Percentiles rank a stretch among this genome's conserved stretches.
phyloP scores from a whole-genome alignment of 2,888 invertebrate species.

The Parelbella ahira region DNA sequence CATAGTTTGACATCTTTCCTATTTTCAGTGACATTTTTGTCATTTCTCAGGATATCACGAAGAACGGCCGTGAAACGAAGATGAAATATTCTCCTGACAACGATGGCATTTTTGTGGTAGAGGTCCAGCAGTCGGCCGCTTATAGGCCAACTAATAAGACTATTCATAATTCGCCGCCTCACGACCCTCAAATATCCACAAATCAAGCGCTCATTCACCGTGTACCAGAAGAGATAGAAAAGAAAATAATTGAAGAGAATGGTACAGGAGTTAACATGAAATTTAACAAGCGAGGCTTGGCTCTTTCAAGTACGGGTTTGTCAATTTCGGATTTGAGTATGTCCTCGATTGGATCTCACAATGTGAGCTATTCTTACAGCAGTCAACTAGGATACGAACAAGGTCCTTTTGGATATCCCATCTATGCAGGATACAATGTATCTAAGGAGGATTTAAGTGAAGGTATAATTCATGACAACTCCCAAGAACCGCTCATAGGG shows the following conservation, averaged over 20 bases:
- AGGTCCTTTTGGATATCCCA: constrained; percentile 85
- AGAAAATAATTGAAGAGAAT: constrained; percentile 53
- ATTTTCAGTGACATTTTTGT: too few relatives aligned
- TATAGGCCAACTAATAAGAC: constrained; percentile 61
- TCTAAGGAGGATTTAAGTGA: constrained; percentile 56
- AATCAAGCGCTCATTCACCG: constrained; percentile 71
- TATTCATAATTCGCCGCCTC: constrained; percentile 52
- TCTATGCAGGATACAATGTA: constrained; percentile 81
- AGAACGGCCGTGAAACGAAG: constrained; percentile 86
- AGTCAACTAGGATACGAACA: constrained; percentile 89
- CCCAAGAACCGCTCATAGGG: constrained; percentile 71
- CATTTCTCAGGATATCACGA: constrained; percentile 84
- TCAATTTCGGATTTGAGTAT: constrained; percentile 90
- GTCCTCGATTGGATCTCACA: constrained; percentile 85
- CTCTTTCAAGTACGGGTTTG: constrained; percentile 86
- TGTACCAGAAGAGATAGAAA: constrained; percentile 63
- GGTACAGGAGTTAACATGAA: constrained; percentile 53
- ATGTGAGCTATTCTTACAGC: constrained; percentile 88
- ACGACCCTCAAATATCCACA: constrained; percentile 69
- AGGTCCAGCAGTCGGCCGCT: constrained; percentile 77
- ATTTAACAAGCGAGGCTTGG: constrained; percentile 66
- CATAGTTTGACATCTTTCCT: too few relatives aligned
- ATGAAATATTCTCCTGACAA: constrained; percentile 87
- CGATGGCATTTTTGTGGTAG: constrained; percentile 87
- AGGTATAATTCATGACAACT: constrained; percentile 61